Percentiles rank a stretch among this genome's conserved stretches.
Evolutionary conservation across 2,797 vertebrate genomes (phyloP).

Genomic region (Chromobotia macracanthus): DNA sequence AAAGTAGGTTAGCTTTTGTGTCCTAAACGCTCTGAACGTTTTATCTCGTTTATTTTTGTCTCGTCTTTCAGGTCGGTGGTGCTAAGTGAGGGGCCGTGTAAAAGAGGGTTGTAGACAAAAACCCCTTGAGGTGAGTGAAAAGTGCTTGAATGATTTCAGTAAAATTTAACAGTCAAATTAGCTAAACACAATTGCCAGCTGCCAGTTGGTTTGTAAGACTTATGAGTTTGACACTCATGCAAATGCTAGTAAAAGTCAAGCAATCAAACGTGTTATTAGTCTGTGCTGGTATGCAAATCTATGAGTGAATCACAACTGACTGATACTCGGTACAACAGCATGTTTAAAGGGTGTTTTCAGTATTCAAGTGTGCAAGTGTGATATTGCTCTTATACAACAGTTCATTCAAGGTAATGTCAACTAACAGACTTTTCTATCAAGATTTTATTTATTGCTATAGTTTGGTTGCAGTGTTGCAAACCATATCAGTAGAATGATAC

Average conservation of each 20-base stretch:
- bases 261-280: neutral
- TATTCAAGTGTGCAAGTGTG: no score
- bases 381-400: no score
- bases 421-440: no score
- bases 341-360: no score
- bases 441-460: no score
- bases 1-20: neutral
- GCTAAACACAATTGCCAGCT: neutral
- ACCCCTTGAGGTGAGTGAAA: conserved; percentile 69
- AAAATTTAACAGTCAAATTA: neutral
- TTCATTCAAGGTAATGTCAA: no score
- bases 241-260: no score
- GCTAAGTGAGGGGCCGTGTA: conserved; percentile 86
- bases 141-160: no score
- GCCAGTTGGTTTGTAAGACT: neutral
- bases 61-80: conserved; percentile 77
- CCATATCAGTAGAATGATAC: no score
- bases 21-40: neutral
- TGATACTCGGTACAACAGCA: neutral
- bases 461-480: no score
- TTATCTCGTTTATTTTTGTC: neutral
- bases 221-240: no score
- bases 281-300: neutral
- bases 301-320: neutral
- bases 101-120: conserved; percentile 64